Percentiles rank a stretch among this genome's conserved stretches.
These are phyloP conservation scores for Polydrusus pterygomalis DNA, from an alignment of 2,888 invertebrate species.

Conservation along the genomic window DNA sequence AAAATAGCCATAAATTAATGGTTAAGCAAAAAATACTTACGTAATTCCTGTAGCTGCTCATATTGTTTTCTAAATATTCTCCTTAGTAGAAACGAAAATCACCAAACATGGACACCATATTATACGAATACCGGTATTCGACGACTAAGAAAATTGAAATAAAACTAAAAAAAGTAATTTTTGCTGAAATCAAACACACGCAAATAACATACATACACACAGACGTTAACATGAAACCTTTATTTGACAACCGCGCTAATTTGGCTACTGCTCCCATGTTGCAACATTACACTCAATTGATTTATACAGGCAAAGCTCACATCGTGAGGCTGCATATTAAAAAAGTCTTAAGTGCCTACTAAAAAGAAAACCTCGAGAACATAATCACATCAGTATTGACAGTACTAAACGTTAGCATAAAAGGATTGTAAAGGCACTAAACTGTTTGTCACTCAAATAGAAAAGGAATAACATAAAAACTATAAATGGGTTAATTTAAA, in stretches of 20 bases:
- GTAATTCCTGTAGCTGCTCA: slow-evolving; percentile 53
- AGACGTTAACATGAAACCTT: neutral
- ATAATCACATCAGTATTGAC: slow-evolving; percentile 2
- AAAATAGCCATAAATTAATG: too few relatives aligned
- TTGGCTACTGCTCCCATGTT: neutral
- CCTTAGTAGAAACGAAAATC: slow-evolving; percentile 7
- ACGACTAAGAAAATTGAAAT: neutral
- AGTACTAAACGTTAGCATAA: neutral
- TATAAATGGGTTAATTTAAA: slow-evolving; percentile 24
- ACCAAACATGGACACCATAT: neutral
- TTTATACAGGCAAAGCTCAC: neutral
- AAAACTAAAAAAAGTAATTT: slow-evolving; percentile 11
- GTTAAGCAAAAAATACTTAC: slow-evolving; percentile 37
- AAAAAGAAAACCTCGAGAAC: slow-evolving; percentile 6
- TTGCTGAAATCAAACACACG: neutral
- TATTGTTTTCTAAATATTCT: slow-evolving; percentile 25
- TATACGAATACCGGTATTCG: neutral
- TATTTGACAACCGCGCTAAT: neutral
- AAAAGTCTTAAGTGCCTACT: slow-evolving; percentile 19
- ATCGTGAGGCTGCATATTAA: slow-evolving; percentile 10
- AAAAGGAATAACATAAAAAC: slow-evolving; percentile 21
- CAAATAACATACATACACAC: neutral
- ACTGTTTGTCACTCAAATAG: slow-evolving; percentile 10
- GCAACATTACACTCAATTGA: neutral
- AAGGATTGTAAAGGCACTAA: slow-evolving; percentile 20